Evolutionary conservation across 2,113 vertebrate genomes (phyloP), one percentile per base, ranked within the genome.

Genomic region (Rhea americana): DNA sequence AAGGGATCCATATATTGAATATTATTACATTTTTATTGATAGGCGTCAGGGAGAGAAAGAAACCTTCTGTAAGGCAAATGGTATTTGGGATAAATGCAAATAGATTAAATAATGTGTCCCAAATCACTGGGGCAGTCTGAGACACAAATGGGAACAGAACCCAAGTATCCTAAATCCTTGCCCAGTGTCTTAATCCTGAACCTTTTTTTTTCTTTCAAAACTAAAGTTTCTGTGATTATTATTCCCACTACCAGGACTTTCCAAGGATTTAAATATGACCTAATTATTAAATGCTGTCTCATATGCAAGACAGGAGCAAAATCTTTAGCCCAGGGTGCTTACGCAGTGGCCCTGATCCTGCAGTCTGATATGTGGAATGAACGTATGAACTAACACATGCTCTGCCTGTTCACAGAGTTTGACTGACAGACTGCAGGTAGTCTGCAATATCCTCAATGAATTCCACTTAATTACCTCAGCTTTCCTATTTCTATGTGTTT

Each of bases 221-320:
- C 74, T 85, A 68, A 93, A 79, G 20, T 87, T 91, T 86, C 24
- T 12, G 13, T 85, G 5, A 72, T 86, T 82, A 68, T 81, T 90
- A 76, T 91, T 94, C 91, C 25, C 90, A 73, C 28, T 91, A 48
- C 62, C 48, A 87, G 32, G 41, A 20, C 62, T 92, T 94, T 87
- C 65, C 70, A 75, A 71, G 73, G 82, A 86, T 84, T 93, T 84
- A 66, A 88, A 68, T 65, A n/a, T 82, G 88, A 84, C 71, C 63
- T 94, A 76, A 93, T 95, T 93, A 89, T 94, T 91, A 93, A 94
- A 90, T 87, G 50, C 48, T 82, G 53, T 88, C 41, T 93, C 84
- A 79, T 0, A 2, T 90, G 71, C 81, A 88, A 89, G 85, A 55
- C 74, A 88, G 86, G 89, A 91, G 63, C 41, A 89, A 96, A 96